Base-by-base conservation (phyloP, 2,888 invertebrate species). In the Coenonympha glycerion region DNA sequence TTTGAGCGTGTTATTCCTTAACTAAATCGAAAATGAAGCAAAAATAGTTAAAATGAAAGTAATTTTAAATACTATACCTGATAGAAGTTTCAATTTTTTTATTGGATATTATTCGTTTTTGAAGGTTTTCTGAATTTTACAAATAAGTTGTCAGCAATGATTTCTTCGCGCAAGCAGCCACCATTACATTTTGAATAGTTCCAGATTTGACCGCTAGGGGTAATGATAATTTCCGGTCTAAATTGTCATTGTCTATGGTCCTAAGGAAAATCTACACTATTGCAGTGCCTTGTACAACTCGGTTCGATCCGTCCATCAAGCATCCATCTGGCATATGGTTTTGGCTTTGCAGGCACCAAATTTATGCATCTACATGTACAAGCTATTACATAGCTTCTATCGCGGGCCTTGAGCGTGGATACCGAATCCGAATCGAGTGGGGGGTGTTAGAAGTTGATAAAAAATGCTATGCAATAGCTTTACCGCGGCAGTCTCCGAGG, bases 91-190 rank as follows among this genome's bases (percentile, higher is more conserved):
- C 52, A 62, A 61, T 56, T 62, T 49, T 62, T 49, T 58, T 44
- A 49, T 57, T 58, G 52, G 21, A 48, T 57, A 60, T 57, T 56
- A 66, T 76, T 71, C 60, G 68, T 79, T 79, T 76, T 62, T 72
- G 70, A 71, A 79, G 72, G 79, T 81, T 81, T 80, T 70, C 70
- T 62, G 56, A 58, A 66, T 79, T 70, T 66, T 62, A 55, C 58
- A 72, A 75, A 75, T 72, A 82, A 72, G 86, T 87, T 87, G 87
- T 84, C 87, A 85, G 87, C 87, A 86, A 83, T 86, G 87, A 71
- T 69, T 68, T 53, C 57, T 59, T 62, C 51, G 63, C 64, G 56
- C 83, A 75, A 67, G 81, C 77, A 79, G 86, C 79, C 85, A 87
- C 83, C 85, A 85, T 85, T 78, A 80, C 79, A 71, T 72, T 62